phyloP scores from a whole-genome alignment of 2,888 invertebrate species.

The Pseudococcus jackbeardsleyi region DNA sequence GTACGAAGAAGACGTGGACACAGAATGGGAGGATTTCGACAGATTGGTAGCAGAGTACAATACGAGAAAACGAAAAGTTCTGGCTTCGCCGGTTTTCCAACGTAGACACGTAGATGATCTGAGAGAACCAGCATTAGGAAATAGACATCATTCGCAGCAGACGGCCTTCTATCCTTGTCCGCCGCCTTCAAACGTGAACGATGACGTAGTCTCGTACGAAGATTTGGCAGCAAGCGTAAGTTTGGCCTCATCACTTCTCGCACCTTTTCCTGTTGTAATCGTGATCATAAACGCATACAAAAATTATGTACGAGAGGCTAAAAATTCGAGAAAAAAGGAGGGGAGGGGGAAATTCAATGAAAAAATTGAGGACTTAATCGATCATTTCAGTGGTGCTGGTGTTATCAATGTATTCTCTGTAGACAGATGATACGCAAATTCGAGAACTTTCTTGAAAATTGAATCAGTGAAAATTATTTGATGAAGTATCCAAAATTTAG shows the following conservation, averaged over 20 bases:
- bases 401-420: too few relatives aligned
- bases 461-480: too few relatives aligned
- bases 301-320: too few relatives aligned
- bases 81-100: constrained; percentile 67
- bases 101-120: constrained; percentile 61
- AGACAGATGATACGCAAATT: too few relatives aligned
- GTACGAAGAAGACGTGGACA: constrained; percentile 73
- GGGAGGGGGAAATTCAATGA: too few relatives aligned
- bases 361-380: too few relatives aligned
- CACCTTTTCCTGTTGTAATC: too few relatives aligned
- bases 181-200: constrained; percentile 69
- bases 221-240: not conserved
- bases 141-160: constrained; percentile 65
- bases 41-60: constrained; percentile 72
- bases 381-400: too few relatives aligned
- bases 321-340: too few relatives aligned
- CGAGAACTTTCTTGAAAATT: too few relatives aligned
- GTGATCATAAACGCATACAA: too few relatives aligned
- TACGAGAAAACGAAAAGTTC: constrained; percentile 67
- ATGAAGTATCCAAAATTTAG: too few relatives aligned
- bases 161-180: constrained; percentile 76
- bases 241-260: not conserved
- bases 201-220: constrained; percentile 31
- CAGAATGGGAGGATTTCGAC: constrained; percentile 76
- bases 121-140: not conserved